phyloP scores from a whole-genome alignment of 2,888 invertebrate species.

The Blastobasis adustella region DNA sequence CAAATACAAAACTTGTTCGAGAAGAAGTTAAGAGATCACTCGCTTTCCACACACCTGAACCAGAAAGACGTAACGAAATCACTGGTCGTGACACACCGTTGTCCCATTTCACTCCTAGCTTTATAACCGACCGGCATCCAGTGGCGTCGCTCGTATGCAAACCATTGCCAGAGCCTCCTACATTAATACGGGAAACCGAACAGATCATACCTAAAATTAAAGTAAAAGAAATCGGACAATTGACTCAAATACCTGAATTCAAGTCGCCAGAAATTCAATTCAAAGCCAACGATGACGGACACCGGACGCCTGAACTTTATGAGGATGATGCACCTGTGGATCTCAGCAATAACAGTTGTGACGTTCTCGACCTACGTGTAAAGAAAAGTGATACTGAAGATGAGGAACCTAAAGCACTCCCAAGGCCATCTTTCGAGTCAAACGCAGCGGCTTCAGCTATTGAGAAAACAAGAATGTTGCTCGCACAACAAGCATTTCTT shows the following conservation, averaged over 20 bases:
- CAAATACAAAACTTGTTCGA: conserved; percentile 69
- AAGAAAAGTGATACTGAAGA: conserved; percentile 73
- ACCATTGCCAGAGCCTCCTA: conserved; percentile 48
- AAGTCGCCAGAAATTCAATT: conserved; percentile 50
- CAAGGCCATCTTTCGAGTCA: conserved; percentile 63
- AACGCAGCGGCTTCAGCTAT: conserved; percentile 55
- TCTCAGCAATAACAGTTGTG: conserved; percentile 75
- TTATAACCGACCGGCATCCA: conserved; percentile 65
- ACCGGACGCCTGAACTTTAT: conserved; percentile 38
- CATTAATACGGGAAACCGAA: conserved; percentile 53
- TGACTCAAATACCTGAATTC: conserved; percentile 74
- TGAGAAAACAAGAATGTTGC: conserved; percentile 74
- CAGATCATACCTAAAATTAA: conserved; percentile 65
- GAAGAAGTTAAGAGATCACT: conserved; percentile 74
- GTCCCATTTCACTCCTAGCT: conserved; percentile 55
- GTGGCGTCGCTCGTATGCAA: conserved; percentile 47
- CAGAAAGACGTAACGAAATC: conserved; percentile 55
- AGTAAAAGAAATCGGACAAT: conserved; percentile 77
- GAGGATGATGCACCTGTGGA: conserved; percentile 79
- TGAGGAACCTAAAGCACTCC: conserved; percentile 46
- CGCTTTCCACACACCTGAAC: conserved; percentile 70
- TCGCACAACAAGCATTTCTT: conserved; percentile 80
- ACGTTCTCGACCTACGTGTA: conserved; percentile 88
- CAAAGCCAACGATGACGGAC: conserved; percentile 40
- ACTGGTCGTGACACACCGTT: conserved; percentile 59